Evolutionary conservation across 2,888 invertebrate genomes (phyloP), one percentile per base, ranked within the genome.

Genomic region (Drosophila picticornis): DNA sequence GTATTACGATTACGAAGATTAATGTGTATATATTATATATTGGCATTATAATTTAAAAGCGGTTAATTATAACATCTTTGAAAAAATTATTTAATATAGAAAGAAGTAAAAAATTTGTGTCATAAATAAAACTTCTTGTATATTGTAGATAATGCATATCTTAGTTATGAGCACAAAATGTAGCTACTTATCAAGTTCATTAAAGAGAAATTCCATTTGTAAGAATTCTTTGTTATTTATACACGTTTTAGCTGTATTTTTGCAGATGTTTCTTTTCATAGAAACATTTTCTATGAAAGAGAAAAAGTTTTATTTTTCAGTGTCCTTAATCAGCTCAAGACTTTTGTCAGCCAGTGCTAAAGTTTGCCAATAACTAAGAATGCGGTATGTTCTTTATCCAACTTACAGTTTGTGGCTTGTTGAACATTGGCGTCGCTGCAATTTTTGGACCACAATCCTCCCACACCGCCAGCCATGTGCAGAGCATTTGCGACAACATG

Each of bases 401-500:
- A 40, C 57, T 57, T 83, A 36, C 94, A 98, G 98, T 98, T 74
- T 98, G 98, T 92, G 96, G 97, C 91, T 95, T 98, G 72, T 94
- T 97, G 77, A 95, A 96, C 86, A 96, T 96, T 86, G 98, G 98
- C 13, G 97, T 99, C 56, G 98, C 98, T 6, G 98, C 98, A 53
- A 97, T 99, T 91, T 98, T 99, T 91, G 98, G 98, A 3, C 98
- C 99, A 13, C 97, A 98, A 93, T 97, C 97, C 57, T 96, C 97
- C 4, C 96, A 97, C 71, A 97, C 98, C 2, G 97, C 98, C 32
- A 97, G 97, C 75, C 98, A 98, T 93, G 98, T 98, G 48, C 98
- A 98, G 94, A 98, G 98, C 83, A 98, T 99, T 92, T 98, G 98
- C 93, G 98, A 98, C 93, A 97, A 98, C 57, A 97, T 98, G 96